phyloP scores from a whole-genome alignment of 2,888 invertebrate genomes.

The Julus scanicus region DNA sequence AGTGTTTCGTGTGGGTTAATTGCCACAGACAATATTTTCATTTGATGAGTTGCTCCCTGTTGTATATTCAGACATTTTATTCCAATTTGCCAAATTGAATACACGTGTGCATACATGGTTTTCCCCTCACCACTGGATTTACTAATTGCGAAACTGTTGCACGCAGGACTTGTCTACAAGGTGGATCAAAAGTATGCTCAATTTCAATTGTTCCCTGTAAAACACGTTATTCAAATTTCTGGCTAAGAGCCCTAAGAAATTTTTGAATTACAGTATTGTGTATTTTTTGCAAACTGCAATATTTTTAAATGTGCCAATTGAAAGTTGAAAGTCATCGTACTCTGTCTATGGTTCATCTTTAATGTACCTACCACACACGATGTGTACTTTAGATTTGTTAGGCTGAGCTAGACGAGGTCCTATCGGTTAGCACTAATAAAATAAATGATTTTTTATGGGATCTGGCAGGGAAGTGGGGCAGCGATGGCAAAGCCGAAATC shows the following conservation, averaged over 20 bases:
- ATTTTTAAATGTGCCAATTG: too few species aligned
- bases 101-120: not conserved
- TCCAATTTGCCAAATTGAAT: constrained; percentile 39
- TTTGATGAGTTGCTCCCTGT: not conserved
- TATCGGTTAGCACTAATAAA: not conserved
- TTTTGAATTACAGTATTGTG: too few species aligned
- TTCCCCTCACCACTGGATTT: not conserved
- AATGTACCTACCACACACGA: too few species aligned
- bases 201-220: too few species aligned
- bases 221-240: too few species aligned
- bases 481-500: constrained; percentile 7
- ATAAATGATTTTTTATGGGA: constrained; percentile 36
- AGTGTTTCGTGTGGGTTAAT: not conserved
- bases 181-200: not conserved
- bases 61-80: constrained; percentile 1
- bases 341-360: too few species aligned
- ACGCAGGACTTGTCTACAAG: not conserved
- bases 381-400: not conserved
- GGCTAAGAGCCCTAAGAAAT: too few species aligned
- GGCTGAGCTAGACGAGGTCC: too few species aligned
- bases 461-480: not conserved
- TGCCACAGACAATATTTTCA: not conserved
- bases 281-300: too few species aligned
- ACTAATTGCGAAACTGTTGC: not conserved
- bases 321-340: too few species aligned